Base-by-base conservation (phyloP, 2,113 vertebrate genomes). In the Arizona elegans region DNA sequence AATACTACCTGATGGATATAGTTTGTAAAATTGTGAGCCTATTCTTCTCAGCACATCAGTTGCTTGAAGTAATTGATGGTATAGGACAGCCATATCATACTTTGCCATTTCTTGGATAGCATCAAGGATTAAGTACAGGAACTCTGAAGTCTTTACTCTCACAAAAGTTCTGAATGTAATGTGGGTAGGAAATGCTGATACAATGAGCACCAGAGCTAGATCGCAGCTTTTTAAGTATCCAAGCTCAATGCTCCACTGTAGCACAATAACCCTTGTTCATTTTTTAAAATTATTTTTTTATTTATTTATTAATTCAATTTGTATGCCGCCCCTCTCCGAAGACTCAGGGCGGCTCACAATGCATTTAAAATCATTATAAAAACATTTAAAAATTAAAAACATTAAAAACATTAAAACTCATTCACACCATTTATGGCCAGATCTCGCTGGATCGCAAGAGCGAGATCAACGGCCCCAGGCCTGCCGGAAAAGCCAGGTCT, bases 1-100 rank as follows among this genome's bases (percentile, higher is more conserved):
- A 52, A 38, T 8, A 10, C 11, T 65, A 9, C 50, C 5, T 5
- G 33, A 8, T 24, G 21, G 13, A 33, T 54, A 0, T 11, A 70
- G 24, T 21, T 86, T 53, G 24, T 33, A 38, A 17, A 33, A 15
- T 0, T 0, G 0, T 1, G 0, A 89, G 50, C 81, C 47, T 55
- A 1, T 87, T 29, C 24, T 89, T 65, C 58, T 70, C 56, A 0
- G 21, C 54, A 55, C 54, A 3, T 55, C 54, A 55, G 65, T 87
- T 24, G 58, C 19, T 89, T 10, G 29, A 90, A 75, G 21, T 11
- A 86, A n/a, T 10, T 43, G 58, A 38, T 0, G 21, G 59, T 91
- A 75, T 13, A 15, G 88, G 47, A 21, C 1, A 21, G 58, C 33
- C 87, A 52, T 62, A 26, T 87, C 7, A 43, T 43, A 13, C 26